Evolutionary conservation across 2,113 vertebrate species (phyloP).

Genomic region (Callipepla squamata): DNA sequence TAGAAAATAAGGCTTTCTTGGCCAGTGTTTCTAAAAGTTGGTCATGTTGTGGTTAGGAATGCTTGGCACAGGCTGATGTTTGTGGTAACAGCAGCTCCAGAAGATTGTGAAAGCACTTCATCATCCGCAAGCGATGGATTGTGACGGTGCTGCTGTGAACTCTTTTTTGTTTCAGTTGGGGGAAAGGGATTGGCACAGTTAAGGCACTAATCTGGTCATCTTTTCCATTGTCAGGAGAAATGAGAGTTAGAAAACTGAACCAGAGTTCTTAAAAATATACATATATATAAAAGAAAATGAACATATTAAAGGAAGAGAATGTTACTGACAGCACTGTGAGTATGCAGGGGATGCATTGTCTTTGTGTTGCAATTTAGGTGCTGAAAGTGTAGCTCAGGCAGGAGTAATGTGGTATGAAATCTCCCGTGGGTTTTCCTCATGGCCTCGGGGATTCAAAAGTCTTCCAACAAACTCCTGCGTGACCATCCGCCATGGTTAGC

Average conservation of each 20-base stretch:
- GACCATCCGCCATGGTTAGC: neutral
- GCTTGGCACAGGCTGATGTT: neutral
- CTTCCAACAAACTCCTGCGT: neutral
- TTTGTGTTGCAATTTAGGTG: neutral
- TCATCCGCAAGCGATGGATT: rapidly evolving
- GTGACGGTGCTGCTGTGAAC: neutral
- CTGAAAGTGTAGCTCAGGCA: rapidly evolving
- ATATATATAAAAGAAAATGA: neutral
- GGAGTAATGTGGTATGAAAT: neutral
- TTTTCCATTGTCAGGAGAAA: neutral
- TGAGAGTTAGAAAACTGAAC: neutral
- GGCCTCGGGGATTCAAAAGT: neutral
- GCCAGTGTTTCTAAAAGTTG: neutral
- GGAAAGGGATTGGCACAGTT: neutral
- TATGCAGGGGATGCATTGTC: rapidly evolving
- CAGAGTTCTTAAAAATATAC: neutral
- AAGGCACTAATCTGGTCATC: neutral
- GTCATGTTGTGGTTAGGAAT: neutral
- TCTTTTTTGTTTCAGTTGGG: neutral
- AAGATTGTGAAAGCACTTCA: neutral
- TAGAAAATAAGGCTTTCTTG: neutral
- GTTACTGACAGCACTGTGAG: neutral
- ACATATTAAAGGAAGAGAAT: neutral
- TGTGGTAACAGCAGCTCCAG: neutral
- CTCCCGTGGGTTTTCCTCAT: neutral